Evolutionary conservation across 2,113 vertebrate genomes (phyloP).

Genomic region (Podiceps cristatus): DNA sequence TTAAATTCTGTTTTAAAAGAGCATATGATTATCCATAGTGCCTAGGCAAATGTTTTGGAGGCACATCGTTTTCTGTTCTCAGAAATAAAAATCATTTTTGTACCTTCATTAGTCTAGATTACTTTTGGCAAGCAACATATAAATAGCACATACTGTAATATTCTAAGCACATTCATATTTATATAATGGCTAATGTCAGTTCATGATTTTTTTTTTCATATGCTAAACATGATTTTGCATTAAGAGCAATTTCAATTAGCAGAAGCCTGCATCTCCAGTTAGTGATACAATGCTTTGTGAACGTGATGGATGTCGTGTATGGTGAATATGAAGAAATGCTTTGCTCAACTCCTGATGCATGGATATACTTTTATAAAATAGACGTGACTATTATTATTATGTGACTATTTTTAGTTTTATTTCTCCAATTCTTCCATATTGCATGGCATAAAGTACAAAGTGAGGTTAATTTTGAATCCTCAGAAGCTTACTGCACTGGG

Average conservation of each 20-base stretch:
- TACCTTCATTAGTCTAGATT: slow-evolving; percentile 22
- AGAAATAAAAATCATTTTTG: slow-evolving; percentile 21
- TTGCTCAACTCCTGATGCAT: background rate
- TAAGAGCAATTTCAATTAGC: slow-evolving; percentile 25
- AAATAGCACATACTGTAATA: slow-evolving; percentile 26
- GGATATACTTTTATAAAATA: background rate
- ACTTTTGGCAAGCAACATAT: slow-evolving; percentile 17
- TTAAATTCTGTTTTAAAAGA: background rate
- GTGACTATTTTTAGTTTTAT: background rate
- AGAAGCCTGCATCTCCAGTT: background rate
- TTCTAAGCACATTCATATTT: slow-evolving; percentile 33
- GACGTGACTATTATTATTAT: background rate
- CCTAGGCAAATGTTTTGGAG: background rate
- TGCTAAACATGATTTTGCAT: slow-evolving; percentile 13
- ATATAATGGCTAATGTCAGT: slow-evolving; percentile 29
- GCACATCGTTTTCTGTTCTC: background rate
- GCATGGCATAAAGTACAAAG: background rate
- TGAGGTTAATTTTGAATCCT: background rate
- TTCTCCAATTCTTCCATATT: background rate
- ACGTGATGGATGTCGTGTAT: fast-evolving
- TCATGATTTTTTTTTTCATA: slow-evolving; percentile 42
- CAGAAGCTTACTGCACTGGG: background rate
- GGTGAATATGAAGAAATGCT: background rate
- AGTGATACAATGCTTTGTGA: background rate
- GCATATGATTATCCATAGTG: background rate